phyloP scores from a whole-genome alignment of 1,140 invertebrate genomes.

The Drosophila busckii region DNA sequence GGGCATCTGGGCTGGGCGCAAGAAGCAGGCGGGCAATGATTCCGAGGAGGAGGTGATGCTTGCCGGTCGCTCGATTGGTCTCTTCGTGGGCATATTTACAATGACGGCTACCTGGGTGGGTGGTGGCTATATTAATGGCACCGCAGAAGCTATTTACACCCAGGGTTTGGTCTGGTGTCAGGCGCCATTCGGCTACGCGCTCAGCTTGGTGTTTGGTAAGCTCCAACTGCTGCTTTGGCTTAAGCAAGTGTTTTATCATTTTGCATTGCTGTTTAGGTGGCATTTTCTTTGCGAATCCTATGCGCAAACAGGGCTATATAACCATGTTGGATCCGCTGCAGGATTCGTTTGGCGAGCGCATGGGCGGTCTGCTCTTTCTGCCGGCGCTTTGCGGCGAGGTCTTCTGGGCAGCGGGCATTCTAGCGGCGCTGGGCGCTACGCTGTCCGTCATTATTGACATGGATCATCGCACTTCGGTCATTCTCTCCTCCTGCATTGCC shows the following conservation, averaged over 20 bases:
- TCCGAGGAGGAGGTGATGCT: conserved; percentile 98
- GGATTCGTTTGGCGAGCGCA: conserved; percentile 95
- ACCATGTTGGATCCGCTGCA: conserved; percentile 99
- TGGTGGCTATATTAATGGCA: conserved; percentile 99
- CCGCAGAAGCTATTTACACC: conserved; percentile 96
- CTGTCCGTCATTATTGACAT: conserved; percentile 97
- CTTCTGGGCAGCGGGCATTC: conserved; percentile 97
- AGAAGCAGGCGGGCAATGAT: conserved; percentile 91
- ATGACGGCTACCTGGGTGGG: conserved; percentile 99
- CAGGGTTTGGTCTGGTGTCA: conserved; percentile 96
- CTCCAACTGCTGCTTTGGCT: background rate
- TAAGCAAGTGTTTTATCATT: background rate
- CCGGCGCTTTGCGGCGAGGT: conserved; percentile 98
- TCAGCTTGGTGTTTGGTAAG: conserved; percentile 94
- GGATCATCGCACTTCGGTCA: conserved; percentile 94
- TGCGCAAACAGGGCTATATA: conserved; percentile 97
- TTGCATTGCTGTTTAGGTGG: conserved; percentile 85
- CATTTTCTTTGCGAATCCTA: conserved; percentile 98
- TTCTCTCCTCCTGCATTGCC: conserved; percentile 96
- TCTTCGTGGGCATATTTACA: conserved; percentile 98
- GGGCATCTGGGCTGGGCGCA: conserved; percentile 96
- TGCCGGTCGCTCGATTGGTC: conserved; percentile 95
- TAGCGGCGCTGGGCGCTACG: conserved; percentile 96
- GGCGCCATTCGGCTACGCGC: conserved; percentile 97
- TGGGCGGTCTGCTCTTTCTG: conserved; percentile 97